These are phyloP conservation scores for Aurelia aurita DNA, from an alignment of 30 jellyfish, hydroid and myxozoan species.

Conservation along the genomic window DNA sequence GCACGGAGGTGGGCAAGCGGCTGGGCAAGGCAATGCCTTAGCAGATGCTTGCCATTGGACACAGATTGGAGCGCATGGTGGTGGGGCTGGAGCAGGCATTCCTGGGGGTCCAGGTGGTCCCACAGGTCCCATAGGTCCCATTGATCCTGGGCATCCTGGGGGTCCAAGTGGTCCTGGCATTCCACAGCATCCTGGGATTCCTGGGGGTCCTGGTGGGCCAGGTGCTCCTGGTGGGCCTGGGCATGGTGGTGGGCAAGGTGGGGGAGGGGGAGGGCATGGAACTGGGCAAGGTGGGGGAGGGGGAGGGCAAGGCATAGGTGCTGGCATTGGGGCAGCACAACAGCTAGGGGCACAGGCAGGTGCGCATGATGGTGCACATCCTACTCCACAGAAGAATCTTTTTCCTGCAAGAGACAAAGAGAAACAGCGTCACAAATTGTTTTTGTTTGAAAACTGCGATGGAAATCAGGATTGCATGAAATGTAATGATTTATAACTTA, in stretches of 20 bases:
- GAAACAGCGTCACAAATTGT: too few species aligned
- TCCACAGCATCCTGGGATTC: constrained; percentile 97
- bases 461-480: too few species aligned
- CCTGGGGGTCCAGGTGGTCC: constrained; percentile 99
- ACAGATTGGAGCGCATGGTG: constrained; percentile 94
- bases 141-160: constrained; percentile 85
- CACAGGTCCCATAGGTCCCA: constrained; percentile 87
- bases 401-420: constrained; percentile 45
- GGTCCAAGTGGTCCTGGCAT: constrained; percentile 99
- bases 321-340: constrained; percentile 75
- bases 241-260: constrained; percentile 86
- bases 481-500: too few species aligned
- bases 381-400: constrained; percentile 83
- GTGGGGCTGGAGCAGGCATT: constrained; percentile 97
- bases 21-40: constrained; percentile 71
- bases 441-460: too few species aligned
- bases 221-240: constrained; percentile 96
- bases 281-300: constrained; percentile 90
- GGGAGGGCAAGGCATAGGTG: constrained; percentile 83
- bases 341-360: constrained; percentile 77
- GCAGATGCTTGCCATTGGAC: constrained; percentile 81
- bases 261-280: constrained; percentile 97
- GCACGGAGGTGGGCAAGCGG: constrained; percentile 83
- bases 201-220: constrained; percentile 98
- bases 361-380: constrained; percentile 86